Percentiles rank a stretch among this genome's conserved stretches.
Evolutionary conservation across 2,888 invertebrate species (phyloP).

Genomic region (Ceramica pisi): DNA sequence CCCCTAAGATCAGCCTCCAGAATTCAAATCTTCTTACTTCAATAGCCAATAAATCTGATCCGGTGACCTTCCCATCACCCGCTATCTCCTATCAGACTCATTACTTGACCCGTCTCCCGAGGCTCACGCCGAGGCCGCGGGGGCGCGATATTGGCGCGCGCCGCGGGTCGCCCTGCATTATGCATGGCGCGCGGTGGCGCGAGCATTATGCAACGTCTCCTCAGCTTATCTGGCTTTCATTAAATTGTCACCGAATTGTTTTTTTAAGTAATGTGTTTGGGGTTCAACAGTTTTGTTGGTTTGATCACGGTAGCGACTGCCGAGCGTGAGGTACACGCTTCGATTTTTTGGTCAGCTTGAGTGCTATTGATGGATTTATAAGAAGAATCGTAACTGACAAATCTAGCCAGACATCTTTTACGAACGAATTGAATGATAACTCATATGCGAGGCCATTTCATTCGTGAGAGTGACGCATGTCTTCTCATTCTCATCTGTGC

Average conservation of each 20-base stretch:
- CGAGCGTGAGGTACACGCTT: not conserved
- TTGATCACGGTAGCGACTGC: not conserved
- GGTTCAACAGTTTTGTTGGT: not conserved
- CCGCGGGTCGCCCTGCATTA: constrained; percentile 79
- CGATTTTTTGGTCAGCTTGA: not conserved
- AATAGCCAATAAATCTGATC: not conserved
- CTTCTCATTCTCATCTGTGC: not conserved
- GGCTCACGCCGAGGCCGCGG: constrained; percentile 9
- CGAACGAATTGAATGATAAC: not conserved
- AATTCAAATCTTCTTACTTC: constrained; percentile 4
- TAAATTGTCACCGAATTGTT: constrained; percentile 60
- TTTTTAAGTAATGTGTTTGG: constrained; percentile 47
- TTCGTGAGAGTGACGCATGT: constrained; percentile 9
- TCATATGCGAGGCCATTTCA: not conserved
- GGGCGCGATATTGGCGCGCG: constrained; percentile 69
- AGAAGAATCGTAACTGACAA: not conserved
- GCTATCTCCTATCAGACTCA: constrained; percentile 35
- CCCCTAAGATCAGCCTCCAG: too few species aligned
- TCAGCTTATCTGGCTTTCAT: constrained; percentile 58
- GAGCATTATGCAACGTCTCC: constrained; percentile 64
- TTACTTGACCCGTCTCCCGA: constrained; percentile 55
- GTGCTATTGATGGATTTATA: not conserved
- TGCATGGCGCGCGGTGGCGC: constrained; percentile 71
- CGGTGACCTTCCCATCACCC: constrained; percentile 9
- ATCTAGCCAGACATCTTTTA: not conserved